Conservation (phyloP, 2,113 vertebrate genomes). For the Vidua macroura region DNA sequence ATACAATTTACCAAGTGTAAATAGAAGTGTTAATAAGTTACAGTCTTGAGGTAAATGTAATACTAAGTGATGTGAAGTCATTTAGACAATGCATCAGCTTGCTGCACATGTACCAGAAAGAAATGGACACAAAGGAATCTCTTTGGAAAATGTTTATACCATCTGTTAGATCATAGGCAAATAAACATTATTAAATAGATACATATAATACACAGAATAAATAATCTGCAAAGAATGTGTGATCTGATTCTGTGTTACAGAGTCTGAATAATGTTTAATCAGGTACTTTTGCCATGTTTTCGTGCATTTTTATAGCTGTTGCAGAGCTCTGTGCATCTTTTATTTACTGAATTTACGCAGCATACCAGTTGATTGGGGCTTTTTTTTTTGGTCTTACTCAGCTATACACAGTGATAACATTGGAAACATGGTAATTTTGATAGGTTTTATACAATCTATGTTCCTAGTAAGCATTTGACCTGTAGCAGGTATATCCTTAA, state of each 20-base stretch:
- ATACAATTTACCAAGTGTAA: background rate
- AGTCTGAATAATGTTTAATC: background rate
- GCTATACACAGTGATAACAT: background rate
- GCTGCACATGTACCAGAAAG: background rate
- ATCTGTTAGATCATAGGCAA: background rate
- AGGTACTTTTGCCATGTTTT: background rate
- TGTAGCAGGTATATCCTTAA: background rate
- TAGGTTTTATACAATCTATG: background rate
- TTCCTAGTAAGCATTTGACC: background rate
- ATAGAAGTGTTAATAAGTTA: background rate
- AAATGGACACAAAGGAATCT: background rate
- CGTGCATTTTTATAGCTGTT: background rate
- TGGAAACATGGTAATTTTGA: background rate
- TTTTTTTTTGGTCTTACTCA: background rate
- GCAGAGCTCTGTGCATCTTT: background rate
- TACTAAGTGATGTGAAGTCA: background rate
- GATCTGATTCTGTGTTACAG: background rate
- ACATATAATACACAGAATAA: background rate
- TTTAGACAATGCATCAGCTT: background rate
- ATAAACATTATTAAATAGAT: background rate
- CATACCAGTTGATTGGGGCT: accelerated
- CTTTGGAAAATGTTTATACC: background rate
- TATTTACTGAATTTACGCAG: background rate
- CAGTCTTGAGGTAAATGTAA: background rate
- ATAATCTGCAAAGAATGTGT: background rate